Evolutionary conservation across 2,888 invertebrate genomes (phyloP).

Genomic region (Caenorhabditis afra): DNA sequence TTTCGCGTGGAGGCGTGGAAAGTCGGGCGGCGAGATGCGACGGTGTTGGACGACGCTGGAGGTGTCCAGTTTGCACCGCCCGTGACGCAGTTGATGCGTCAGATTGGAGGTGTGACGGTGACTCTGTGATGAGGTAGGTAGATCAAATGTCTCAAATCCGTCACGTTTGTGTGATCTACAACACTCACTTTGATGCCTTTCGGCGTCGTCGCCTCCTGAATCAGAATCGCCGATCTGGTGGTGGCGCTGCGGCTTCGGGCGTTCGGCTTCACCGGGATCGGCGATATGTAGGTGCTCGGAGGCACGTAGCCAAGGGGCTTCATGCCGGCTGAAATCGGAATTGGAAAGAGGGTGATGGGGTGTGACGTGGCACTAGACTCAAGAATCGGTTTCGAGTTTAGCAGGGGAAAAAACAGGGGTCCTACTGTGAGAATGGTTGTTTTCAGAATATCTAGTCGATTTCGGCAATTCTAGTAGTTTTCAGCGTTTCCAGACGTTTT

Average conservation of each 20-base stretch:
- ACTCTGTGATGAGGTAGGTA: slow-evolving; percentile 10
- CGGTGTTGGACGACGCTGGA: slow-evolving; percentile 5
- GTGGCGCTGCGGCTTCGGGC: slow-evolving; percentile 42
- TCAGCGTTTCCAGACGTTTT: too few species aligned
- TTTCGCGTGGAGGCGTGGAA: slow-evolving; percentile 54
- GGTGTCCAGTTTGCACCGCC: slow-evolving; percentile 33
- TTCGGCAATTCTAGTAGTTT: too few species aligned
- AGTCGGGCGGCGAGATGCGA: slow-evolving; percentile 53
- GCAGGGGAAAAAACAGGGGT: too few species aligned
- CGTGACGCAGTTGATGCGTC: slow-evolving; percentile 40
- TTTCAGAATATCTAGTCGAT: too few species aligned
- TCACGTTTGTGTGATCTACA: too few species aligned
- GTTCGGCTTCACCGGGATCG: slow-evolving; percentile 50
- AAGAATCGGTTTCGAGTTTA: too few species aligned
- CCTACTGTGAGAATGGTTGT: too few species aligned
- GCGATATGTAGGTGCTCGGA: slow-evolving; percentile 57
- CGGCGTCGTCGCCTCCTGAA: slow-evolving; percentile 56
- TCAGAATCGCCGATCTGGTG: slow-evolving; percentile 28
- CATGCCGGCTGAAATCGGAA: slow-evolving; percentile 27
- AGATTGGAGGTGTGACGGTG: slow-evolving; percentile 43
- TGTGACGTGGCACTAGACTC: background rate
- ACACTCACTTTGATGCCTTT: slow-evolving; percentile 52
- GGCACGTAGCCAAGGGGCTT: slow-evolving; percentile 58
- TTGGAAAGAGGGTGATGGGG: too few species aligned
- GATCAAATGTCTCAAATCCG: background rate